Base-by-base conservation (phyloP, 2,797 vertebrate species). In the Propithecus perrieri region DNA sequence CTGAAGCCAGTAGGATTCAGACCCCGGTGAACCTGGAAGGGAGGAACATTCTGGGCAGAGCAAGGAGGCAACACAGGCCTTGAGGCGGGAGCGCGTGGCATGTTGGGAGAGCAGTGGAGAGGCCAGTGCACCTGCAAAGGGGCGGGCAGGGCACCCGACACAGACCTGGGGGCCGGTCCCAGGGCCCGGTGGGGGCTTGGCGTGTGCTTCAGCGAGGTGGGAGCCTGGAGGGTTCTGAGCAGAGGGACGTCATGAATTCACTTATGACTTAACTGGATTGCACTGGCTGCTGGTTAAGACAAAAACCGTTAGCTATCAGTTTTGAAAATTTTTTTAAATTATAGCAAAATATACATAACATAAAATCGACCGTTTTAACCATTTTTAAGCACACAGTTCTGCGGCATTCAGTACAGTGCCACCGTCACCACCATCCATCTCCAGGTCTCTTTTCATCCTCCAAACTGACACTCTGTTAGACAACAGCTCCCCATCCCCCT, bases 41-140 rank as follows among this genome's bases (percentile, higher is more conserved):
- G 28, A 83, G 22, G 53, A 22, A 2, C 2, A 5, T 48, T 38
- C 43, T 26, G 30, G n/a, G 55, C 46, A 46, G 15, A n/a, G n/a
- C 22, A 53, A 79, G 55, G 7, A 88, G 15, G 55, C 38, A 15
- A 7, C 26, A 15, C 9, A 57, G 55, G 24, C 7, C 38, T 55
- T 15, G 9, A 65, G 13, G 38, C 22, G 9, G 13, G 30, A 46
- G 12, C 2, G 9, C 0, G 7, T 15, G 14, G 41, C n/a, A 14
- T 2, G 0, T 3, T 13, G 14, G 76, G 38, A 13, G 35, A 48
- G 46, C 46, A 28, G 30, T 12, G 2, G 17, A 28, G 53, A 69
- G 48, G 57, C 48, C 3, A 9, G n/a, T 8, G 50, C 22, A 35
- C 50, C 75, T 17, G 48, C 43, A 11, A 17, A 38, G n/a, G 67